phyloP scores from a whole-genome alignment of 2,888 invertebrate genomes.

The Halictus quadricinctus region DNA sequence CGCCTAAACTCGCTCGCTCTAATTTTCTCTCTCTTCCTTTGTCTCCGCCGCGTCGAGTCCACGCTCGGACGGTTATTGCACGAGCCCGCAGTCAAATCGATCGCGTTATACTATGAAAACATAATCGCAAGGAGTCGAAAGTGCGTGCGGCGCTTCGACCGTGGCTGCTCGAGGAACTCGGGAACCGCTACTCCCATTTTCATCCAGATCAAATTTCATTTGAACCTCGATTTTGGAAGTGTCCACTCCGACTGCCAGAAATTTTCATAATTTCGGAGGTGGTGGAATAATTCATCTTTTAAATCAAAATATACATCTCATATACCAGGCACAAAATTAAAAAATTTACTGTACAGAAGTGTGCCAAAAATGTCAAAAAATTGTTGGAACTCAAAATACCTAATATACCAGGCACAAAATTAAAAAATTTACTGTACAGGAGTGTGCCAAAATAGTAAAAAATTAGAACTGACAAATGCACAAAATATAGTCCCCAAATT shows the following conservation, averaged over 20 bases:
- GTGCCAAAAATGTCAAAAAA: too few relatives aligned
- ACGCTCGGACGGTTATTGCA: constrained; percentile 73
- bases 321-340: too few relatives aligned
- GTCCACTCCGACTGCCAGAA: not conserved
- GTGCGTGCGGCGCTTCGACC: not conserved
- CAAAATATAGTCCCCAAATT: too few relatives aligned
- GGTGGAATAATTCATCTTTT: too few relatives aligned
- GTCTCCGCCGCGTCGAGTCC: not conserved
- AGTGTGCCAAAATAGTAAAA: too few relatives aligned
- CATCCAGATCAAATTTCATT: not conserved
- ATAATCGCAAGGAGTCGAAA: constrained; percentile 75
- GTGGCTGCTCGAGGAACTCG: not conserved
- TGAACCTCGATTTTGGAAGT: not conserved
- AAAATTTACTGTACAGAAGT: too few relatives aligned
- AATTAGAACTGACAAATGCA: too few relatives aligned
- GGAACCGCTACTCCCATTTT: not conserved
- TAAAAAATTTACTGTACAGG: too few relatives aligned
- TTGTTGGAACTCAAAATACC: too few relatives aligned
- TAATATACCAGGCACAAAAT: too few relatives aligned
- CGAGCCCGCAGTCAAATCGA: constrained; percentile 71
- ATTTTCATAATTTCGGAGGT: too few relatives aligned
- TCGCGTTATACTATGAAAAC: constrained; percentile 75
- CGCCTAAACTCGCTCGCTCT: not conserved
- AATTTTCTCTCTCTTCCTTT: not conserved
- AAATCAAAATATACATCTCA: too few relatives aligned